These are phyloP conservation scores for Pangasius sanitwongsei DNA, from an alignment of 2,797 vertebrate genomes.

Conservation along the genomic window DNA sequence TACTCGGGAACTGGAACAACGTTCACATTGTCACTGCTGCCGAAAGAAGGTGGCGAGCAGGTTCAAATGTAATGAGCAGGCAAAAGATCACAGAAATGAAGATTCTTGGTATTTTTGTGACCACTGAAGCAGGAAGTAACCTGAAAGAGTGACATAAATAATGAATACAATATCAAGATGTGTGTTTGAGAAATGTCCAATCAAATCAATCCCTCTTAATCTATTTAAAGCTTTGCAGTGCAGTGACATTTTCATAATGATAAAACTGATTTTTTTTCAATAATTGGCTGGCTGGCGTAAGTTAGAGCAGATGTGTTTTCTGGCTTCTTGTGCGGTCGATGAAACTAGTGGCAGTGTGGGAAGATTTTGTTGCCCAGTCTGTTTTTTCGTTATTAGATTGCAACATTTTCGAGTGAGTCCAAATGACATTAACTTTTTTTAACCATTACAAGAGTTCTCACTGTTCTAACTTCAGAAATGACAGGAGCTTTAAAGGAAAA, in stretches of 20 bases:
- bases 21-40: background rate
- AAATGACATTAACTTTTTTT: background rate
- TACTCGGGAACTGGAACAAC: background rate
- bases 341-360: background rate
- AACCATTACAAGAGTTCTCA: background rate
- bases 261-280: background rate
- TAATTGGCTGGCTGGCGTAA: background rate
- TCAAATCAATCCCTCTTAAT: background rate
- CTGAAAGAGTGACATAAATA: background rate
- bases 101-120: background rate
- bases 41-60: background rate
- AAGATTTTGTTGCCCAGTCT: background rate
- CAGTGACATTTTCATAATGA: background rate
- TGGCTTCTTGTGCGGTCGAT: background rate
- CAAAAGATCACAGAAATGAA: background rate
- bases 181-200: background rate
- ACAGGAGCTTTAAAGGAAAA: background rate
- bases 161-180: background rate
- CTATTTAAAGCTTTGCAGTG: background rate
- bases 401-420: too few relatives aligned
- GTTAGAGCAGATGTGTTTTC: background rate
- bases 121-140: background rate
- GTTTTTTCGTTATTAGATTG: background rate
- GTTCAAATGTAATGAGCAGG: too few relatives aligned
- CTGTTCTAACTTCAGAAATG: background rate